phyloP scores from a whole-genome alignment of 2,113 vertebrate genomes.

The Tragelaphus imberbis region DNA sequence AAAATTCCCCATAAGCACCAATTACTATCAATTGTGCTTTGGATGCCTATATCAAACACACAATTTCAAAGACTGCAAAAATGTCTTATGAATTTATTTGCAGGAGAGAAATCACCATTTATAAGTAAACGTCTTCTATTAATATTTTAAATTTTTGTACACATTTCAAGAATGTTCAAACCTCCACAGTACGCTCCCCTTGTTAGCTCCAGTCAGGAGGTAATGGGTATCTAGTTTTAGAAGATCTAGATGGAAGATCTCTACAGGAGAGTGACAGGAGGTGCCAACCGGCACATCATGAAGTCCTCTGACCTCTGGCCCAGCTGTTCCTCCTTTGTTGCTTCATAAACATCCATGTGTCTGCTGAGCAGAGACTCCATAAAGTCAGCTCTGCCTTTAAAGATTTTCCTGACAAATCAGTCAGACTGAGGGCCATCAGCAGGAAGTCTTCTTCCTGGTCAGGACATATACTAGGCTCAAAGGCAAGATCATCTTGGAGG shows the following conservation, averaged over 20 bases:
- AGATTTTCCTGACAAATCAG: neutral
- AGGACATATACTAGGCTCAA: neutral
- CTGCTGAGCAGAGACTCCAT: neutral
- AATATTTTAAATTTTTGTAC: neutral
- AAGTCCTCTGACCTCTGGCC: slow-evolving; percentile 12
- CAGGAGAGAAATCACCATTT: neutral
- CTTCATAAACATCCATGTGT: neutral
- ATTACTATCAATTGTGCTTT: neutral
- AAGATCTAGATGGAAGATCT: too few relatives aligned
- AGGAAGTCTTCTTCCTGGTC: neutral
- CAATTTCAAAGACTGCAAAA: neutral
- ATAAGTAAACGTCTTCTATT: neutral
- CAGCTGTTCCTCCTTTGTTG: neutral
- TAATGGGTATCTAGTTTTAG: neutral
- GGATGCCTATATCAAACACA: neutral
- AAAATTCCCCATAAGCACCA: neutral
- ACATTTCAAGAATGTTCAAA: neutral
- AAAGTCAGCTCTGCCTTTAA: neutral
- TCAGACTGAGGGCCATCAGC: neutral
- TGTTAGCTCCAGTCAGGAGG: neutral
- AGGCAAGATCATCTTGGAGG: neutral
- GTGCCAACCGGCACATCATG: neutral
- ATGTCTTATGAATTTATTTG: neutral
- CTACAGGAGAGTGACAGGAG: neutral
- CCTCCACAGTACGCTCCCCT: neutral